Evolutionary conservation across 2,797 vertebrate species (phyloP), one percentile per base, ranked within the genome.

Genomic region (Rhinogobio ventralis): DNA sequence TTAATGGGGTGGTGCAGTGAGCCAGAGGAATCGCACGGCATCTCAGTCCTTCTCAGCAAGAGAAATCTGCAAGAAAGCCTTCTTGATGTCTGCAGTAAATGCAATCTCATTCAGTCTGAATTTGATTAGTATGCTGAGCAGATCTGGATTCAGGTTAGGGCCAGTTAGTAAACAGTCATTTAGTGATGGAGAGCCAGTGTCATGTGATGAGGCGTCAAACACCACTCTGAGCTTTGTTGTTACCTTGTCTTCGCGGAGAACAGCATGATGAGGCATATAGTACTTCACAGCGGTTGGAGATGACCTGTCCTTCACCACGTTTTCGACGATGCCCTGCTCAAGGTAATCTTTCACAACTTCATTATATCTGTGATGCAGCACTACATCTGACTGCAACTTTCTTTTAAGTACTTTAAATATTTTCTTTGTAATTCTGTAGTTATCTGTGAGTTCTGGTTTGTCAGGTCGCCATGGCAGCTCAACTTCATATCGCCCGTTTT

Each of bases 11-110:
- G 45, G 42, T 13, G 51, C 80, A 15, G 73, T 28, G 2, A 88
- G 42, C 84, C 86, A 86, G 75, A 85, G 60, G n/a, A 90, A 89
- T 46, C 68, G 76, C 25, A 86, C 51, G 2, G 66, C 74, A 49
- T 84, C 71, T 49, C 74, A 79, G 51, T 87, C 86, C 7, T 7
- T 86, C 11, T 87, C 85, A 71, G 49, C 33, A 2, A 88, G 60
- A 0, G 49, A 49, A 7, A 91, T 88, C 62, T 88, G 80, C 9
- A 87, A 17, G 19, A 90, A 88, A 6, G 69, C 79, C 30, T 89
- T 89, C 0, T 80, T 85, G 0, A 87, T 84, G 7, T 67, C 8
- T 67, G 33, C 9, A 4, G 8, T 20, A 67, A 36, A 36, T 20
- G 8, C 19, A 20, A 36, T 36, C 0, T 7, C 28, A 23, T 67